Conservation (phyloP, 2,113 vertebrate genomes). For the Reinhardtius hippoglossoides region DNA sequence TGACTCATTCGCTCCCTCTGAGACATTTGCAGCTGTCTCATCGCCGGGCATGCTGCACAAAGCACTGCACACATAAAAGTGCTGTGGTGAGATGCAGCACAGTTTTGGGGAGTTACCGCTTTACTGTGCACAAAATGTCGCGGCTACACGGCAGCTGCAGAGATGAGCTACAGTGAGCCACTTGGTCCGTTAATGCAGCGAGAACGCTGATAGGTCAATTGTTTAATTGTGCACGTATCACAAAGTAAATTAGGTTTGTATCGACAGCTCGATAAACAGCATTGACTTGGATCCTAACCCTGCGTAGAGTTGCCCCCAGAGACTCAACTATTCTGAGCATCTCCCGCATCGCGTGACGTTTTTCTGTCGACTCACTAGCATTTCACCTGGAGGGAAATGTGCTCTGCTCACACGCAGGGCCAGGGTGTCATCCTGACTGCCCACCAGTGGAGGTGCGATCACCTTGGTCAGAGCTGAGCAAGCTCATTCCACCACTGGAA, state of each 20-base stretch:
- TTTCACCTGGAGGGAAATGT: no score
- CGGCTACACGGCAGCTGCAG: neutral
- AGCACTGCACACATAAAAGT: slow-evolving; percentile 18
- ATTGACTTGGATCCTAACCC: no score
- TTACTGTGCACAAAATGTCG: neutral
- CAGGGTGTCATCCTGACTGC: slow-evolving; percentile 18
- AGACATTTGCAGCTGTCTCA: slow-evolving; percentile 42
- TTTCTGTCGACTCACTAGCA: no score
- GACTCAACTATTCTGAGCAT: no score
- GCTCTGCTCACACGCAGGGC: neutral
- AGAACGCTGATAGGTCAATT: no score
- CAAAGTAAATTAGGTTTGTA: no score
- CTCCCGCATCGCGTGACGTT: no score
- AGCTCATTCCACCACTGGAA: slow-evolving; percentile 1
- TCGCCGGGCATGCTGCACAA: slow-evolving; percentile 33
- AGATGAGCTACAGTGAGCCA: neutral
- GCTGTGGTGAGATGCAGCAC: neutral
- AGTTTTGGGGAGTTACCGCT: neutral
- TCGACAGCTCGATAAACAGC: no score
- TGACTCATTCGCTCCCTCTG: slow-evolving; percentile 45
- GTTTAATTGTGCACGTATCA: no score
- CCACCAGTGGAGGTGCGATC: slow-evolving; percentile 1
- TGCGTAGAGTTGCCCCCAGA: no score
- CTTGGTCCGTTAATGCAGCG: neutral
- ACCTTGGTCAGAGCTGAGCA: slow-evolving; percentile 28